phyloP scores from a whole-genome alignment of 2,888 invertebrate genomes.

The Subacronicta megacephala region DNA sequence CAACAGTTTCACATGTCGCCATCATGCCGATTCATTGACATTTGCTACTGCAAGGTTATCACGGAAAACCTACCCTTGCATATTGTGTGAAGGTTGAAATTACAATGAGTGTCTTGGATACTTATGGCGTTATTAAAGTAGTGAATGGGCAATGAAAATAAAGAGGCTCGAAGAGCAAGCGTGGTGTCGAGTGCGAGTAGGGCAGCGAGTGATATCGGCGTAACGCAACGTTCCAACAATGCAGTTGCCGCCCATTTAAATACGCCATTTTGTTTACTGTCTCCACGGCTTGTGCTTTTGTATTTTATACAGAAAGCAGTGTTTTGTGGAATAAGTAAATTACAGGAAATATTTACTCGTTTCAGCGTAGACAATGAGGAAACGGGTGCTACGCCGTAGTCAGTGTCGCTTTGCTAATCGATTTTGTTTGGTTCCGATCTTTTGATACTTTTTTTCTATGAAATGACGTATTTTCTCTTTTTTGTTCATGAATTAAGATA shows the following conservation, averaged over 20 bases:
- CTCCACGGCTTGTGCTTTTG: conserved; percentile 81
- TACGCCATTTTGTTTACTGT: conserved; percentile 89
- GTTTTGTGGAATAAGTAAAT: conserved; percentile 85
- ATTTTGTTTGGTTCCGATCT: conserved; percentile 37
- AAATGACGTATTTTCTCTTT: not conserved
- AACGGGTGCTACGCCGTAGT: conserved; percentile 44
- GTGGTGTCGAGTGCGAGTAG: conserved; percentile 72
- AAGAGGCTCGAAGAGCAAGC: conserved; percentile 66
- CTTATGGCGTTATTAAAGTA: conserved; percentile 65
- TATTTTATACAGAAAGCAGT: conserved; percentile 83
- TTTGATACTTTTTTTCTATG: not conserved
- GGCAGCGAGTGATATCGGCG: conserved; percentile 69
- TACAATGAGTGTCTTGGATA: conserved; percentile 30
- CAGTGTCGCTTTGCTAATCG: conserved; percentile 47
- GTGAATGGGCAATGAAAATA: conserved; percentile 77
- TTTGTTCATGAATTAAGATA: not conserved
- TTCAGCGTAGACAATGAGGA: conserved; percentile 69
- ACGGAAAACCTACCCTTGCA: conserved; percentile 54
- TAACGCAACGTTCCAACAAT: conserved; percentile 77
- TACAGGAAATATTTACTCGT: conserved; percentile 86
- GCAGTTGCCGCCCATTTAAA: conserved; percentile 89
- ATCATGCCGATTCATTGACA: conserved; percentile 60
- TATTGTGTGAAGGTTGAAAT: conserved; percentile 46
- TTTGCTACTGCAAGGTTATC: conserved; percentile 38
- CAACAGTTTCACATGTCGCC: conserved; percentile 82